Evolutionary conservation across 2,113 vertebrate species (phyloP).

Genomic region (Oplegnathus fasciatus): DNA sequence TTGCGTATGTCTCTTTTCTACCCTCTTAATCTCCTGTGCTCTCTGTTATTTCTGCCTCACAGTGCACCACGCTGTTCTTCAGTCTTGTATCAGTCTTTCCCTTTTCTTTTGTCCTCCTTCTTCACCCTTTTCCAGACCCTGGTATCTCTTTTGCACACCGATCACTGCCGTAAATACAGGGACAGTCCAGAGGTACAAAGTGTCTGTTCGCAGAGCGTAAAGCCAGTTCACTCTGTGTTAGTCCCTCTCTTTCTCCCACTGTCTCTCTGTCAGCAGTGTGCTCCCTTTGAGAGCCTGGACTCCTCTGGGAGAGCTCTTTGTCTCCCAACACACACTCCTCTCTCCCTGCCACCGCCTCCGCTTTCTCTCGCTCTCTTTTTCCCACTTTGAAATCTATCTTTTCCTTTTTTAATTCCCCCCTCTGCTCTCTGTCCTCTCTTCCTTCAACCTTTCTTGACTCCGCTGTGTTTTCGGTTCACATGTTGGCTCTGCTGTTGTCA

Average conservation of each 20-base stretch:
- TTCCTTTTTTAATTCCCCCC: neutral
- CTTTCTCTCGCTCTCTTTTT: neutral
- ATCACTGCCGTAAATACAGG: too few relatives aligned
- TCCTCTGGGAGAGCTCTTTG: slow-evolving; percentile 26
- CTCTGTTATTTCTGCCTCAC: neutral
- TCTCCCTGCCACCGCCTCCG: neutral
- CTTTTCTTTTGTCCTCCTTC: neutral
- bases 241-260: neutral
- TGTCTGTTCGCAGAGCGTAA: neutral
- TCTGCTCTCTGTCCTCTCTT: neutral
- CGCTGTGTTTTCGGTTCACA: slow-evolving; percentile 10
- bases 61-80: neutral
- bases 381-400: neutral
- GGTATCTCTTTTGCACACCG: too few relatives aligned
- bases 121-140: neutral
- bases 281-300: slow-evolving; percentile 18
- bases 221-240: neutral
- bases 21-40: neutral
- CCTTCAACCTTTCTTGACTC: neutral
- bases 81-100: slow-evolving; percentile 1
- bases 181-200: too few relatives aligned
- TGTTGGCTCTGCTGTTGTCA: slow-evolving; percentile 1
- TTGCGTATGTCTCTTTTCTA: neutral
- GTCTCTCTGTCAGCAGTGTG: slow-evolving; percentile 14
- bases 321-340: neutral